Percentiles rank a stretch among this genome's conserved stretches.
These are phyloP conservation scores for Bombus confusus DNA, from an alignment of 1,140 invertebrate genomes.

Conservation along the genomic window DNA sequence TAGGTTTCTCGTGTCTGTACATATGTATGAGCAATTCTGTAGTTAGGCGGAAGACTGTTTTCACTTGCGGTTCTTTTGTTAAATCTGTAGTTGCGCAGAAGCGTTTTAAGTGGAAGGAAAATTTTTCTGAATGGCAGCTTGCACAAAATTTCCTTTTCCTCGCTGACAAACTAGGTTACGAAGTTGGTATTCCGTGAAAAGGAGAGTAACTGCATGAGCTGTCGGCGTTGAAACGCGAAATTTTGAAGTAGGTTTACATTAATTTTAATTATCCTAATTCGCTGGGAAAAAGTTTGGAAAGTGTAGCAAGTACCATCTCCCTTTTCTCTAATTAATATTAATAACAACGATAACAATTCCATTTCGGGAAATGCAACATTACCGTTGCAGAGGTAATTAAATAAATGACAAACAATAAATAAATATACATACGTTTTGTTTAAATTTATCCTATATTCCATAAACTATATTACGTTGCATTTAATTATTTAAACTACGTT, in stretches of 20 bases:
- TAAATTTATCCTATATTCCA: too few relatives aligned
- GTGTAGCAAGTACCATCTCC: not conserved
- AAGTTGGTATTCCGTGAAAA: not conserved
- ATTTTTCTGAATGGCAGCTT: not conserved
- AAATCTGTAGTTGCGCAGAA: not conserved
- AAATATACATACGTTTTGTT: too few relatives aligned
- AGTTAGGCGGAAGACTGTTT: not conserved
- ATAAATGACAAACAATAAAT: not conserved
- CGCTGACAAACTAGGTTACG: constrained; percentile 1
- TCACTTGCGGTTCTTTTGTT: not conserved
- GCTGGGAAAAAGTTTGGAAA: not conserved
- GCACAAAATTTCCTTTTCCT: not conserved
- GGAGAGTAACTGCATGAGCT: not conserved
- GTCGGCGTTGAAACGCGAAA: not conserved
- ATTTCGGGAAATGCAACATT: not conserved
- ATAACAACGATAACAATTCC: not conserved
- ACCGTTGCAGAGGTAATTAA: not conserved
- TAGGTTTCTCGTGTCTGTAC: not conserved
- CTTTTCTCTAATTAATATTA: not conserved
- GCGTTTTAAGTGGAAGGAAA: constrained; percentile 5
- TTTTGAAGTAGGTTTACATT: not conserved
- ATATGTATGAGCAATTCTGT: not conserved
- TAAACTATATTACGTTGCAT: too few relatives aligned
- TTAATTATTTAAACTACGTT: too few relatives aligned
- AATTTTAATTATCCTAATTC: not conserved